Conservation (phyloP, 2,797 vertebrate species). For the Ceryle rudis region DNA sequence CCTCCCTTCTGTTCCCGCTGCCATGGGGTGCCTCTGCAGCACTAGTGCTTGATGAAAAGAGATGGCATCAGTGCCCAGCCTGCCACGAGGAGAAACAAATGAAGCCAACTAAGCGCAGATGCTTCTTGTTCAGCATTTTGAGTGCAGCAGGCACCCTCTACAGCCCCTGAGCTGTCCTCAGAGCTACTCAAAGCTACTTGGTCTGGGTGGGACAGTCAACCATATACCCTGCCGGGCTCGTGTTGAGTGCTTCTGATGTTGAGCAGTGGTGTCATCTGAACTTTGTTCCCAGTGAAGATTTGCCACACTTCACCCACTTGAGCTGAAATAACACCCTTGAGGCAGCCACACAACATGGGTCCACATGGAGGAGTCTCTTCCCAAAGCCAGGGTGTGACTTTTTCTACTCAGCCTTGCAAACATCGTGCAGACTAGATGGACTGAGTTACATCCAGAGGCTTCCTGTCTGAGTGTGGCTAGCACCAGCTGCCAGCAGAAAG, state of each 20-base stretch:
- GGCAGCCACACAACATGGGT: too few relatives aligned
- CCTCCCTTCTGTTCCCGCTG: too few relatives aligned
- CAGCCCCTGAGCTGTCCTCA: too few relatives aligned
- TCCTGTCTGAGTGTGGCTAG: neutral
- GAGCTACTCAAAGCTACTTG: neutral
- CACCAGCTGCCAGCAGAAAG: neutral
- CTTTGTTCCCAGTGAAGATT: too few relatives aligned
- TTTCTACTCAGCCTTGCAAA: neutral
- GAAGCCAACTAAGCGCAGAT: neutral
- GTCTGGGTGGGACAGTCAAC: neutral
- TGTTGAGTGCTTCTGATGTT: neutral
- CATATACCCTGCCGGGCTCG: neutral
- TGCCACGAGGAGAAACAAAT: neutral
- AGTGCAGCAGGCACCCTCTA: neutral
- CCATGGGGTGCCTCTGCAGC: too few relatives aligned
- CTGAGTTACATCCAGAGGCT: neutral
- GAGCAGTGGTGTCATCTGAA: too few relatives aligned
- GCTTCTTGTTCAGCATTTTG: neutral
- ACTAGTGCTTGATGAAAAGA: too few relatives aligned
- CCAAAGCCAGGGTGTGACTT: too few relatives aligned
- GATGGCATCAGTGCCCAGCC: neutral
- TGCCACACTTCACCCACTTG: too few relatives aligned
- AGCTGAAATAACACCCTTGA: too few relatives aligned
- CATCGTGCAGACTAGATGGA: rapidly evolving
- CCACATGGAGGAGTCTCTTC: too few relatives aligned